Evolutionary conservation across 2,113 vertebrate genomes (phyloP), one percentile per base, ranked within the genome.

Genomic region (Leucopternis melanops): DNA sequence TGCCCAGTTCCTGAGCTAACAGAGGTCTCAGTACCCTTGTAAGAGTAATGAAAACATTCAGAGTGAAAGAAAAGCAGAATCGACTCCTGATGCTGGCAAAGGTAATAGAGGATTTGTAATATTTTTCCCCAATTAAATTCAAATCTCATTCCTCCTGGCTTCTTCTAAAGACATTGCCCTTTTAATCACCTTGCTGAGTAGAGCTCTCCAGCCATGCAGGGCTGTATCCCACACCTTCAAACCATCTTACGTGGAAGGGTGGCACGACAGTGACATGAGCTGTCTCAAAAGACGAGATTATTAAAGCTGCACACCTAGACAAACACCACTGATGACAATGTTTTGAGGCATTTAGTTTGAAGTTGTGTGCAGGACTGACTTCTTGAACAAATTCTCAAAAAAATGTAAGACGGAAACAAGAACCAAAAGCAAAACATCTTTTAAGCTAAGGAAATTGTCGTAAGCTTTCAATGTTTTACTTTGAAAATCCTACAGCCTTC

Each of bases 391-490:
- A 80, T 90, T 97, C 65, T 95, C 73, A 49, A 71, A 89, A 94
- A 86, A 90, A 34, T 19, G 0, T 11, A 61, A 61, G 90, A 83
- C 13, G 80, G 94, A 96, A 91, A 95, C 42, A 65, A 88, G 87
- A 97, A 96, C 82, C 71, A 75, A 95, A 94, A 97, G 81, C 45
- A 75, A 94, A 95, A 96, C 58, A 97, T 82, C 67, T 70, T 84
- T 80, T 79, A 90, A 86, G 61, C 92, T 97, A 91, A 91, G 79
- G 73, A 97, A 97, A 96, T 92, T 95, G 93, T 82, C 38, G 8
- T 92, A 94, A 97, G 95, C 91, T 95, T 95, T 93, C 50, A 55
- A 9, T 88, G 88, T 88, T 97, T 98, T 94, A 94, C 88, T 98
- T 92, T 66, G 70, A 97, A 98, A 97, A 84, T 92, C 82, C 86